Conservation (phyloP, 1,140 invertebrate species). For the Hermetia illucens region DNA sequence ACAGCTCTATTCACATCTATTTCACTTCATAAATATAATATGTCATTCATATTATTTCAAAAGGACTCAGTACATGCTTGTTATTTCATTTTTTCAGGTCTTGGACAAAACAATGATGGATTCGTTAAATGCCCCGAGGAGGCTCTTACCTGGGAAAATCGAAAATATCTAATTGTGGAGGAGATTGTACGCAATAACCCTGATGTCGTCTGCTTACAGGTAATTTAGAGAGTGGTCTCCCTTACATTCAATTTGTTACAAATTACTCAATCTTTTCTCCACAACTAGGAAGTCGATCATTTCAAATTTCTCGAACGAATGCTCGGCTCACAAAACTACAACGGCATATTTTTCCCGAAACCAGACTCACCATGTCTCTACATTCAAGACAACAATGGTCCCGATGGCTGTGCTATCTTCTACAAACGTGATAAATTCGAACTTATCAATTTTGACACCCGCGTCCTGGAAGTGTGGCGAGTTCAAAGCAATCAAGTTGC, state of each 20-base stretch:
- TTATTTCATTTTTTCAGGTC: constrained; percentile 39
- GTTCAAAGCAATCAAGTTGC: constrained; percentile 62
- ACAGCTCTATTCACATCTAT: too few species aligned
- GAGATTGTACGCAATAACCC: constrained; percentile 54
- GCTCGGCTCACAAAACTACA: constrained; percentile 48
- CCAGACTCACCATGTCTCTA: constrained; percentile 68
- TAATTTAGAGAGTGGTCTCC: constrained; percentile 19
- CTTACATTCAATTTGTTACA: too few species aligned
- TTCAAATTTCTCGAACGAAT: constrained; percentile 51
- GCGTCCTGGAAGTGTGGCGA: constrained; percentile 52
- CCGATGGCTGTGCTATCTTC: constrained; percentile 70
- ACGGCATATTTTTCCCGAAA: constrained; percentile 59
- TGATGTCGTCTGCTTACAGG: constrained; percentile 62
- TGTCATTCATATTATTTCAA: too few species aligned
- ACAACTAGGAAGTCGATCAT: constrained; percentile 57
- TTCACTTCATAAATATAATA: too few species aligned
- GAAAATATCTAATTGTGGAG: constrained; percentile 53
- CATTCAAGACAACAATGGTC: constrained; percentile 55
- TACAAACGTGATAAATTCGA: constrained; percentile 48
- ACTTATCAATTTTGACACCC: constrained; percentile 39
- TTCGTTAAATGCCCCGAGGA: constrained; percentile 57
- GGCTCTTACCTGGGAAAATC: constrained; percentile 52
- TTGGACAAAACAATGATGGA: constrained; percentile 56
- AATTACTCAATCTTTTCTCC: constrained; percentile 3
- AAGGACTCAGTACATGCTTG: too few species aligned